These are phyloP conservation scores for Cephus runcator DNA, from an alignment of 2,888 invertebrate genomes.

Conservation along the genomic window DNA sequence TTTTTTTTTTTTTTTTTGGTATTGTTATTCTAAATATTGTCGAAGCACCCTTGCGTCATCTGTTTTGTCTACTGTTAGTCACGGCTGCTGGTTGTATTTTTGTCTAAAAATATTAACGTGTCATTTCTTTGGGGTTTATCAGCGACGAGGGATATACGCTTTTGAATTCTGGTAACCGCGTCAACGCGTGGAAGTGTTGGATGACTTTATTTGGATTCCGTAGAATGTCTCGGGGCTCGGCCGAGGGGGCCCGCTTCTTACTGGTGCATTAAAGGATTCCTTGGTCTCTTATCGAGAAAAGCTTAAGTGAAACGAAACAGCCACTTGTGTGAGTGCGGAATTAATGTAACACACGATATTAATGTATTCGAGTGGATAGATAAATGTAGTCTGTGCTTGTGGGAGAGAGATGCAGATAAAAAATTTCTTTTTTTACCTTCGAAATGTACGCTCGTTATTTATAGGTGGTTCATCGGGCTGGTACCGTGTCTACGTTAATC, in stretches of 20 bases:
- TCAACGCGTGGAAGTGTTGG: not conserved
- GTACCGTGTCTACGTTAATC: not conserved
- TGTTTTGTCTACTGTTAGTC: not conserved
- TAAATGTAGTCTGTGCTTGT: not conserved
- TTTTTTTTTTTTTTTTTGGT: not conserved
- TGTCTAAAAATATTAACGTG: not conserved
- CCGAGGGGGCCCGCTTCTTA: not conserved
- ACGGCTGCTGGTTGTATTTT: not conserved
- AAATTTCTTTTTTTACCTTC: not conserved
- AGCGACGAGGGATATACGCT: not conserved
- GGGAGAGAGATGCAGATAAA: not conserved
- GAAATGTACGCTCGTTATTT: not conserved
- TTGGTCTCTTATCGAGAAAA: not conserved
- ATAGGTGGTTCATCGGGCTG: not conserved
- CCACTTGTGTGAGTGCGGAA: not conserved
- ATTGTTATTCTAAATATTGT: not conserved
- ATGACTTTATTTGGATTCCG: not conserved
- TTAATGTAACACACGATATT: not conserved
- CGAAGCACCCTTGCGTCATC: not conserved
- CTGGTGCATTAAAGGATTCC: not conserved
- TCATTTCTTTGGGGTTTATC: not conserved
- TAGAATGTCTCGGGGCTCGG: not conserved
- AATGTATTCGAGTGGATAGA: not conserved
- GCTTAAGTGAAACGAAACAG: not conserved
- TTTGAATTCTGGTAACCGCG: not conserved